phyloP scores from a whole-genome alignment of 2,113 vertebrate genomes.

The Lepidothrix coronata region DNA sequence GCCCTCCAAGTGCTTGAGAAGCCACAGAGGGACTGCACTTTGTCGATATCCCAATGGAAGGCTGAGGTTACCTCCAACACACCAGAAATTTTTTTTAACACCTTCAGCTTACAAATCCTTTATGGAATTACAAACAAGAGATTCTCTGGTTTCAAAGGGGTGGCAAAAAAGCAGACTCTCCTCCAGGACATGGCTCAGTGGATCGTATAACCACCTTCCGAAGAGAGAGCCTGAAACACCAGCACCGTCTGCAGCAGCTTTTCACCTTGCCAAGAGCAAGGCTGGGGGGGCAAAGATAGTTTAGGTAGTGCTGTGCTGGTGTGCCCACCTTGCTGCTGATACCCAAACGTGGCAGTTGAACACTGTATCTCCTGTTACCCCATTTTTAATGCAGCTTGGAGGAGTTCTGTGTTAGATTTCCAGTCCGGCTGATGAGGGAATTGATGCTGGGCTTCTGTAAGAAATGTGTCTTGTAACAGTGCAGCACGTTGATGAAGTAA shows the following conservation, averaged over 20 bases:
- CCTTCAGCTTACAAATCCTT: background rate
- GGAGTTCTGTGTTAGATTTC: background rate
- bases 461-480: background rate
- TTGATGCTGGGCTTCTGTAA: slow-evolving; percentile 9
- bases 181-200: background rate
- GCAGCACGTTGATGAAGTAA: background rate
- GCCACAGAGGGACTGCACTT: background rate
- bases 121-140: background rate
- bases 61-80: background rate
- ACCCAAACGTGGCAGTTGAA: background rate
- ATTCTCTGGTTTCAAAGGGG: background rate
- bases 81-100: background rate
- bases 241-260: background rate
- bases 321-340: background rate
- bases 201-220: accelerated
- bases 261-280: background rate
- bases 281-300: background rate
- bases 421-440: background rate
- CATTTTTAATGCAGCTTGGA: background rate
- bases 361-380: accelerated
- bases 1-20: background rate
- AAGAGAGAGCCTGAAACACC: background rate
- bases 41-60: background rate
- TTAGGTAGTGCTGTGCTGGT: accelerated
- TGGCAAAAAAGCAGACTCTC: background rate